These are phyloP conservation scores for Ceraclea dissimilis DNA, from an alignment of 2,888 invertebrate species.

Conservation along the genomic window DNA sequence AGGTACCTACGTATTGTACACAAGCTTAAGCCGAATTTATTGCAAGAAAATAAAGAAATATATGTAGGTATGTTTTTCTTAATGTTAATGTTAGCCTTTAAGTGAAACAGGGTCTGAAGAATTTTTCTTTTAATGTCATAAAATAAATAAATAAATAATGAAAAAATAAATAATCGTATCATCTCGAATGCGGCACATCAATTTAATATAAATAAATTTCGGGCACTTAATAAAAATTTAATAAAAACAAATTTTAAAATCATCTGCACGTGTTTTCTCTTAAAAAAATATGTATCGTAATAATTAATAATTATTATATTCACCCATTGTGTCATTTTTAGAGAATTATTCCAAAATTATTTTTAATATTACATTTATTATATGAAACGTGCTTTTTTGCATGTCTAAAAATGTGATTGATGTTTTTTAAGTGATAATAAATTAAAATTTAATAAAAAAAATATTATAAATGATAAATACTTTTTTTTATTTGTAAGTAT, in stretches of 20 bases:
- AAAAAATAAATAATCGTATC: too few relatives aligned
- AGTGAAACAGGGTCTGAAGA: conserved; percentile 25
- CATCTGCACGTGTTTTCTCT: too few relatives aligned
- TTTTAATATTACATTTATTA: conserved; percentile 2
- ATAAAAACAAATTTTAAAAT: too few relatives aligned
- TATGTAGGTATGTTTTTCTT: conserved; percentile 12
- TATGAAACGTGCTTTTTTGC: conserved; percentile 14
- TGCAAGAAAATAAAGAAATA: conserved; percentile 12
- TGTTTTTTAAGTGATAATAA: conserved; percentile 10
- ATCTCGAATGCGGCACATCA: too few relatives aligned
- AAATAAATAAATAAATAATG: too few relatives aligned
- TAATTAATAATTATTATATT: too few relatives aligned
- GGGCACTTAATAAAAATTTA: too few relatives aligned
- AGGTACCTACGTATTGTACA: conserved; percentile 15
- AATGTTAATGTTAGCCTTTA: conserved; percentile 24
- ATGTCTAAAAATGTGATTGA: conserved; percentile 12
- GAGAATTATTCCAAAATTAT: conserved; percentile 1
- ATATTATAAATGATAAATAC: background rate
- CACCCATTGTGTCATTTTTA: background rate
- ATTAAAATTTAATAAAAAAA: conserved; percentile 1
- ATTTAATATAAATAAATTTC: too few relatives aligned
- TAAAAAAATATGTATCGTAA: too few relatives aligned
- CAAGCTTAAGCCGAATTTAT: conserved; percentile 26
- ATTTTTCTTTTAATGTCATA: conserved; percentile 4
- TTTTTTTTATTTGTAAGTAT: conserved; percentile 4